Evolutionary conservation across 2,113 vertebrate species (phyloP).

Genomic region (Oreotrochilus melanogaster): DNA sequence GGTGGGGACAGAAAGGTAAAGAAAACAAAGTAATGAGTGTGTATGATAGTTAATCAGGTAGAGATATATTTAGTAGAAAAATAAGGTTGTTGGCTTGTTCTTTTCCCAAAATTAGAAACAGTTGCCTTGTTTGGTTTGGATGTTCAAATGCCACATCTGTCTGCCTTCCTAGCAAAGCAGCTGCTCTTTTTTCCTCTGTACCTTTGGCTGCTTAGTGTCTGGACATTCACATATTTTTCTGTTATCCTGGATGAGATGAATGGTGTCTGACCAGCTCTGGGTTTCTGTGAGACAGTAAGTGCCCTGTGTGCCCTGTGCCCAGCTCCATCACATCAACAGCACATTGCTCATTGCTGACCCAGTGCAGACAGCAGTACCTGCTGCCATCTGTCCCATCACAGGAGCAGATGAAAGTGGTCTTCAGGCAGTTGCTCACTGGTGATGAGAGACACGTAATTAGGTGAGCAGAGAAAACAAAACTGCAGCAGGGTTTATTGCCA

Average conservation of each 20-base stretch:
- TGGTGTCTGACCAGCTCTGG: not conserved
- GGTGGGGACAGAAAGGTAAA: not conserved
- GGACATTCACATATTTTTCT: not conserved
- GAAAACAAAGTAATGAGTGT: not conserved
- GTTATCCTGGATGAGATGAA: not conserved
- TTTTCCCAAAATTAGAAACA: not conserved
- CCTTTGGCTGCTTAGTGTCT: not conserved
- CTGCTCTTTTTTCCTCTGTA: not conserved
- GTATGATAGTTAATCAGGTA: not conserved
- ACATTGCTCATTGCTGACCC: not conserved
- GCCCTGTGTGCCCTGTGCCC: not conserved
- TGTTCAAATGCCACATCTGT: not conserved
- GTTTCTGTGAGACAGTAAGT: not conserved
- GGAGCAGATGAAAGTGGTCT: not conserved
- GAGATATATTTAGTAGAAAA: not conserved
- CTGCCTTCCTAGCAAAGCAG: not conserved
- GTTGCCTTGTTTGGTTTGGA: not conserved
- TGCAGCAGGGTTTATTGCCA: not conserved
- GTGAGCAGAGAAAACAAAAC: not conserved
- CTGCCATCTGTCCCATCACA: not conserved
- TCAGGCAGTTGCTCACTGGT: not conserved
- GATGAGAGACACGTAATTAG: not conserved
- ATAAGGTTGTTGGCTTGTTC: not conserved
- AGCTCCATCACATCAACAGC: not conserved
- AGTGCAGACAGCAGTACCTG: not conserved